Percentiles rank a stretch among this genome's conserved stretches.
These are phyloP conservation scores for Coreius guichenoti DNA, from an alignment of 2,797 vertebrate species.

Conservation along the genomic window DNA sequence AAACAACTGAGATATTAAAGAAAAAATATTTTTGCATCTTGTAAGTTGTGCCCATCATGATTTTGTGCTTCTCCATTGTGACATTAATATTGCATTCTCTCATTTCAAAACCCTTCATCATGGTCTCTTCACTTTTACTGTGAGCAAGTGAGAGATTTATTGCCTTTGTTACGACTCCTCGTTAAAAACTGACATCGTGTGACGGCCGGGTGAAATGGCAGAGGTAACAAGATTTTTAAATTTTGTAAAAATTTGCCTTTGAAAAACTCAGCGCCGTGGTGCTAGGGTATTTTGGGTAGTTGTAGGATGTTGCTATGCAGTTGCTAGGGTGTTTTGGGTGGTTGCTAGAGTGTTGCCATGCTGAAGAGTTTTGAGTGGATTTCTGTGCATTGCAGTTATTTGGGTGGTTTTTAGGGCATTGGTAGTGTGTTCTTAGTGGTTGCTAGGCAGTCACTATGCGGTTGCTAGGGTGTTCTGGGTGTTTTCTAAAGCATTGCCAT, in stretches of 20 bases:
- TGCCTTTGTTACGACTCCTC: constrained; percentile 5
- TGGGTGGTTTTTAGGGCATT: too few relatives aligned
- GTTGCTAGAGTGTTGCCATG: too few relatives aligned
- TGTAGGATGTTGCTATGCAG: not conserved
- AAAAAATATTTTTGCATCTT: not conserved
- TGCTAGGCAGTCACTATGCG: too few relatives aligned
- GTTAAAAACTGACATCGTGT: constrained; percentile 60
- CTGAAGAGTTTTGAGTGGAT: too few relatives aligned
- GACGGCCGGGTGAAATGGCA: constrained; percentile 63
- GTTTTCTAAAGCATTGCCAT: too few relatives aligned
- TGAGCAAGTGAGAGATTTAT: constrained; percentile 16
- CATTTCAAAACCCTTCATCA: not conserved
- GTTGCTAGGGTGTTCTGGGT: too few relatives aligned
- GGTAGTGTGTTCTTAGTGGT: too few relatives aligned
- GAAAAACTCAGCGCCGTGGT: not conserved
- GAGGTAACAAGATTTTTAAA: constrained; percentile 7
- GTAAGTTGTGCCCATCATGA: not conserved
- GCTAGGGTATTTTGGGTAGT: not conserved
- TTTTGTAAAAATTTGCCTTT: not conserved
- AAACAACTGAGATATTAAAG: not conserved
- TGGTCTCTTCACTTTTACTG: not conserved
- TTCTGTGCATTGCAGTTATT: too few relatives aligned
- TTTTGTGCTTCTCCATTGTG: not conserved
- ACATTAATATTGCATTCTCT: constrained; percentile 10
- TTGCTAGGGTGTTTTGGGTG: too few relatives aligned